phyloP scores from a whole-genome alignment of 2,113 vertebrate genomes.

The Cinclus mexicanus region DNA sequence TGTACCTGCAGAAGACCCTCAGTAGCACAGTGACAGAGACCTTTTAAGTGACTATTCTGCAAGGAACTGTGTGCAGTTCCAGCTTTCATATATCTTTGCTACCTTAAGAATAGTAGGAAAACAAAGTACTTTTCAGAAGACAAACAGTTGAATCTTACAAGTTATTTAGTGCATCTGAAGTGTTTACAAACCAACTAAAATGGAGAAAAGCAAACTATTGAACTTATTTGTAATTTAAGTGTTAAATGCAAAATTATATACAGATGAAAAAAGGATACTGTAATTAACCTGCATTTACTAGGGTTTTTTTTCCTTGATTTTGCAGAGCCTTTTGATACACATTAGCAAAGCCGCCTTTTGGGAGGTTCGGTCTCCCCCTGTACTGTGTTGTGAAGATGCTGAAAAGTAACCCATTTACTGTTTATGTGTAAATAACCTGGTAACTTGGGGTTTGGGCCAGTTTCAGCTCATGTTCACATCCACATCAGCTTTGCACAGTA shows the following conservation, averaged over 20 bases:
- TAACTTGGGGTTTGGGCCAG: slow-evolving; percentile 67
- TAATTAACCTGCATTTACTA: slow-evolving; percentile 77
- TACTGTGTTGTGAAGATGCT: slow-evolving; percentile 77
- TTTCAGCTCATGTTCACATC: slow-evolving; percentile 70
- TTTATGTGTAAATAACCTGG: slow-evolving; percentile 83
- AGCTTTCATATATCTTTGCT: slow-evolving; percentile 74
- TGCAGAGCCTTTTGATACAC: slow-evolving; percentile 76
- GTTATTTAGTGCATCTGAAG: slow-evolving; percentile 75
- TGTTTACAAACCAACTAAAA: slow-evolving; percentile 78
- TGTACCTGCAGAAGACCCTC: slow-evolving; percentile 74
- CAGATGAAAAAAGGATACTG: slow-evolving; percentile 74
- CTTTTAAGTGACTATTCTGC: slow-evolving; percentile 67
- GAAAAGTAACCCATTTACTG: slow-evolving; percentile 79
- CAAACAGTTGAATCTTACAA: slow-evolving; percentile 68
- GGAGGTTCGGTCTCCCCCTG: slow-evolving; percentile 53
- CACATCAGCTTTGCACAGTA: slow-evolving; percentile 72
- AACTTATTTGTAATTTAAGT: slow-evolving; percentile 75
- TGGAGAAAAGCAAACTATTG: slow-evolving; percentile 68
- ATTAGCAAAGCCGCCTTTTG: slow-evolving; percentile 71
- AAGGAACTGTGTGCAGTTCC: slow-evolving; percentile 56
- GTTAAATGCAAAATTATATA: slow-evolving; percentile 72
- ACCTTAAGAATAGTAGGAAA: slow-evolving; percentile 74
- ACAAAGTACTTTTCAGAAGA: slow-evolving; percentile 70
- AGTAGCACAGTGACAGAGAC: slow-evolving; percentile 77
- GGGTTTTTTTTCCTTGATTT: slow-evolving; percentile 66